Percentiles rank a stretch among this genome's conserved stretches.
Evolutionary conservation across 2,888 invertebrate species (phyloP).

Genomic region (Dryadula phaetusa): DNA sequence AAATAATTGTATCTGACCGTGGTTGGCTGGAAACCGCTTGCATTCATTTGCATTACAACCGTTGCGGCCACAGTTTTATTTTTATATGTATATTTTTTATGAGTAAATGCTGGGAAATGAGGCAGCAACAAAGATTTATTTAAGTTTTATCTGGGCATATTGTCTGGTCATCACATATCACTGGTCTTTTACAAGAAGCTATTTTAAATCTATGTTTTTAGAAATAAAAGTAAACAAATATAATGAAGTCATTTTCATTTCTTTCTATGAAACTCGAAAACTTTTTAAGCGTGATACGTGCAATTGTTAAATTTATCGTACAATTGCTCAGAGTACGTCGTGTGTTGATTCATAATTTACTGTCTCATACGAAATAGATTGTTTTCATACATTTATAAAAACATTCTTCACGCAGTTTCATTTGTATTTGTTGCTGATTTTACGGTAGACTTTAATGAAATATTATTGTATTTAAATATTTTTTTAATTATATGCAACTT

Average conservation of each 20-base stretch:
- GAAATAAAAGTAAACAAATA: not conserved
- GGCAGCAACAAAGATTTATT: not conserved
- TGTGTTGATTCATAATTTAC: constrained; percentile 28
- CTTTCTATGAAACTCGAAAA: not conserved
- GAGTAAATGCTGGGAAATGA: constrained; percentile 3
- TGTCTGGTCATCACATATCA: too few relatives aligned
- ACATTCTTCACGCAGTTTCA: not conserved
- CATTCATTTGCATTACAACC: constrained; percentile 25
- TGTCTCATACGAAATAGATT: constrained; percentile 19
- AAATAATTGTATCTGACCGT: constrained; percentile 5
- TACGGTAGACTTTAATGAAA: not conserved
- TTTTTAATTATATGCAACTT: not conserved
- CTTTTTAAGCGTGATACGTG: constrained; percentile 10
- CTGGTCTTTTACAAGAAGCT: too few relatives aligned
- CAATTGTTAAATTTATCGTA: constrained; percentile 15
- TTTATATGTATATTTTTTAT: constrained; percentile 1
- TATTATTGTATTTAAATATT: not conserved
- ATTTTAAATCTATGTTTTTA: not conserved
- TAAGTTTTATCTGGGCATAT: constrained; percentile 1
- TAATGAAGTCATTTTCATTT: not conserved
- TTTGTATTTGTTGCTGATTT: constrained; percentile 12
- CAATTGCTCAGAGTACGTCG: constrained; percentile 22
- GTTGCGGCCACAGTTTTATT: constrained; percentile 4
- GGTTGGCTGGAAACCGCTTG: constrained; percentile 6
- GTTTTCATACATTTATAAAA: constrained; percentile 20